Conservation (phyloP, 1,140 invertebrate genomes). For the Pinna nobilis region DNA sequence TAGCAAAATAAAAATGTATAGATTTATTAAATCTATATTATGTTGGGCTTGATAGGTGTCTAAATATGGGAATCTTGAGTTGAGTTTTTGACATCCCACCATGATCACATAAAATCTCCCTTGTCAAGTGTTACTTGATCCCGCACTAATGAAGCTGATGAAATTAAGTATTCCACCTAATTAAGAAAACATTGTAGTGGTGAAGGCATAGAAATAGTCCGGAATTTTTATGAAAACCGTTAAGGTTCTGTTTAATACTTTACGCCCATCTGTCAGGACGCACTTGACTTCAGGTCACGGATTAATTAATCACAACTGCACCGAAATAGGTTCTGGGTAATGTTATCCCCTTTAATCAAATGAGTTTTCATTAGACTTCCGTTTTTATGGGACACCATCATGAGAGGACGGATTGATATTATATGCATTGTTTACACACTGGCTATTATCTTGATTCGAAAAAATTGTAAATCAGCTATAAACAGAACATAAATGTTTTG, state of each 20-base stretch:
- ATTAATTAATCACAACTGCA: constrained; percentile 17
- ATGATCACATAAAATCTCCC: too few species aligned
- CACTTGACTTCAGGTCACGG: constrained; percentile 24
- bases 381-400: constrained; percentile 8
- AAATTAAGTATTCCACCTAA: too few species aligned
- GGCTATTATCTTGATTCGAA: neutral
- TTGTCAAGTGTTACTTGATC: too few species aligned
- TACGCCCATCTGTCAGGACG: constrained; percentile 4
- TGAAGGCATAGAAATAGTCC: too few species aligned
- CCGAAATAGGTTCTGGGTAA: constrained; percentile 22
- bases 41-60: too few species aligned
- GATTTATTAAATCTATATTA: too few species aligned
- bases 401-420: constrained; percentile 15
- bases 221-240: neutral
- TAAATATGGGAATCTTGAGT: too few species aligned
- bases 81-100: too few species aligned
- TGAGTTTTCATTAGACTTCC: constrained; percentile 2
- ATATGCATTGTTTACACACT: neutral
- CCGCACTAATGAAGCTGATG: too few species aligned
- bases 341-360: constrained; percentile 24
- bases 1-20: too few species aligned
- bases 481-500: neutral
- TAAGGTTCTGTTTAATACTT: neutral
- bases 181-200: too few species aligned
- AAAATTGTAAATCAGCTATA: neutral